Evolutionary conservation across 2,888 invertebrate genomes (phyloP), one percentile per base, ranked within the genome.

Genomic region (Cistogaster globosa): DNA sequence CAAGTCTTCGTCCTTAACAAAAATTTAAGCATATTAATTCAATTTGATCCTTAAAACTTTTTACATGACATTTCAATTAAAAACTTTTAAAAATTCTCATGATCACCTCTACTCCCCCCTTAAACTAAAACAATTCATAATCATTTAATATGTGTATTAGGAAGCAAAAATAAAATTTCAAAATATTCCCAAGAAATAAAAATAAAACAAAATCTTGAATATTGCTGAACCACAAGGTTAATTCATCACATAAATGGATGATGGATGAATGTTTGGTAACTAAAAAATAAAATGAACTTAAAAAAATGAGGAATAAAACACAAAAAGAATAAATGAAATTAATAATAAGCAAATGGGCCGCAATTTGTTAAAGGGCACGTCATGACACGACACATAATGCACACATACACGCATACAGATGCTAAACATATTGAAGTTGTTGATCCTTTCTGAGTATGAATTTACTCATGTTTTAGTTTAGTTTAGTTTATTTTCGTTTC

Each of bases 281-380:
- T 2, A 48, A 57, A 78, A 55, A 36, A 67, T 6, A 45, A 55
- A 2, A 26, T 26, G 26, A 45, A 20, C 12, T 18, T 3, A 9
- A 68, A 68, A 36, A 55, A 26, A 42, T 26, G 38, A 51, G 26
- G 18, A 18, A 18, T 8, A 38, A 71, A 2, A 51, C n/a, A 62
- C 26, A 20, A 42, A 14, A 11, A 32, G 69, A 67, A 62, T 60
- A 32, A 32, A 83, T 63, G 68, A 69, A 83, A 78, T 55, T 62
- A 38, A 18, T 36, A 78, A 55, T 26, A 72, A 63, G 78, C 74
- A 85, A 78, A 85, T 85, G 85, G 78, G 82, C 82, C 85, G 77
- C 82, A 85, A 85, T 85, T 85, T 85, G 78, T 85, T 85, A 69
- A 57, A 78, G 85, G 85, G 81, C 80, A 84, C 68, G 80, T 63